Evolutionary conservation across 23 tunicate species (phyloP).

Genomic region (Trididemnum miniatum): DNA sequence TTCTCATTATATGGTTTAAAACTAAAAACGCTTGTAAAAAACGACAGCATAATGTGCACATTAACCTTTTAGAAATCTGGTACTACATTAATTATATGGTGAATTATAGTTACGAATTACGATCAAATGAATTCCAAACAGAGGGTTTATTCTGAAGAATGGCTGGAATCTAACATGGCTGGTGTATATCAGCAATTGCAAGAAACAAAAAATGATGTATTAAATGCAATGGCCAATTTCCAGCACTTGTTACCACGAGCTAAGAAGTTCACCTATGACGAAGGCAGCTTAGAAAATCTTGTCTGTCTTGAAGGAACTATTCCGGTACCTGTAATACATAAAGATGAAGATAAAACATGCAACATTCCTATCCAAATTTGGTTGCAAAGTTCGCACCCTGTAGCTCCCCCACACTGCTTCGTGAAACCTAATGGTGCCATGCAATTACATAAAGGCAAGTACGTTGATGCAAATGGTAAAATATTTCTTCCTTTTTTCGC

Average conservation of each 20-base stretch:
- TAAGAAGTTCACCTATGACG: background rate
- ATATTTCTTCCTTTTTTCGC: constrained; percentile 47
- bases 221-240: background rate
- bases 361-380: constrained; percentile 52
- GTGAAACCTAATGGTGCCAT: constrained; percentile 53
- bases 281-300: background rate
- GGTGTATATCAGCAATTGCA: background rate
- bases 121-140: too few relatives aligned
- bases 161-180: background rate
- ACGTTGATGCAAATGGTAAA: constrained; percentile 60
- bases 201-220: background rate
- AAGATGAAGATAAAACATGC: constrained; percentile 13
- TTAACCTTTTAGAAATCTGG: too few relatives aligned
- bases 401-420: constrained; percentile 38
- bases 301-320: background rate
- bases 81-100: too few relatives aligned
- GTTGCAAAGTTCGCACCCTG: constrained; percentile 30
- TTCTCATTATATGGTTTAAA: too few relatives aligned
- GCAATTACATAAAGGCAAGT: constrained; percentile 40
- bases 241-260: background rate
- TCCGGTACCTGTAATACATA: background rate
- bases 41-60: too few relatives aligned
- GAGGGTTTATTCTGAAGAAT: too few relatives aligned
- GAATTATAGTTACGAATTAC: too few relatives aligned
- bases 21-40: too few relatives aligned